These are phyloP conservation scores for Nomada goodeniana DNA, from an alignment of 2,888 invertebrate species.

Conservation along the genomic window DNA sequence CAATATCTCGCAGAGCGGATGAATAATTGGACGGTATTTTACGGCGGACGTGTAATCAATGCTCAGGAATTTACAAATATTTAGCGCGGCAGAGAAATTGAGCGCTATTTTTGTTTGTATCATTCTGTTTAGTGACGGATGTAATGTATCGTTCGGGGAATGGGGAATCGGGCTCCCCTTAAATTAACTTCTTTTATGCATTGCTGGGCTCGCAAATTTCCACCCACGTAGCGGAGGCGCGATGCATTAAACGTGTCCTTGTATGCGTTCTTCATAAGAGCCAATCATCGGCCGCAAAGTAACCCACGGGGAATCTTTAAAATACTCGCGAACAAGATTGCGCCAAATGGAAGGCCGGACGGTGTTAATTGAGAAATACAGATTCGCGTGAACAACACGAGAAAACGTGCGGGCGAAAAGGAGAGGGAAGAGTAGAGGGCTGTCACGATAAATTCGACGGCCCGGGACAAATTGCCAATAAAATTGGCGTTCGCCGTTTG, in stretches of 20 bases:
- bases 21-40: too few species aligned
- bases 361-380: conserved; percentile 72
- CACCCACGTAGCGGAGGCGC: not conserved
- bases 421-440: conserved; percentile 29
- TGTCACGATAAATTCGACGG: conserved; percentile 74
- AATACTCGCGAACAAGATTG: conserved; percentile 42
- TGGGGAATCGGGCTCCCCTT: not conserved
- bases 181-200: not conserved
- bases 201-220: not conserved
- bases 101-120: too few species aligned
- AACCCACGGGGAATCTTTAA: conserved; percentile 25
- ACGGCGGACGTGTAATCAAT: too few species aligned
- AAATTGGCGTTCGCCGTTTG: conserved; percentile 65
- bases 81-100: too few species aligned
- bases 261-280: conserved; percentile 32
- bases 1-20: too few species aligned
- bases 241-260: conserved; percentile 11
- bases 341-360: conserved; percentile 49
- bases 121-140: too few species aligned
- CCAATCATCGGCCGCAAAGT: conserved; percentile 22
- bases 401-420: not conserved
- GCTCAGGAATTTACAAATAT: too few species aligned
- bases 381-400: conserved; percentile 44
- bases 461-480: conserved; percentile 77
- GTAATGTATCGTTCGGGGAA: too few species aligned